phyloP scores from a whole-genome alignment of 2,888 invertebrate genomes.

The Harpagoxenus sublaevis region DNA sequence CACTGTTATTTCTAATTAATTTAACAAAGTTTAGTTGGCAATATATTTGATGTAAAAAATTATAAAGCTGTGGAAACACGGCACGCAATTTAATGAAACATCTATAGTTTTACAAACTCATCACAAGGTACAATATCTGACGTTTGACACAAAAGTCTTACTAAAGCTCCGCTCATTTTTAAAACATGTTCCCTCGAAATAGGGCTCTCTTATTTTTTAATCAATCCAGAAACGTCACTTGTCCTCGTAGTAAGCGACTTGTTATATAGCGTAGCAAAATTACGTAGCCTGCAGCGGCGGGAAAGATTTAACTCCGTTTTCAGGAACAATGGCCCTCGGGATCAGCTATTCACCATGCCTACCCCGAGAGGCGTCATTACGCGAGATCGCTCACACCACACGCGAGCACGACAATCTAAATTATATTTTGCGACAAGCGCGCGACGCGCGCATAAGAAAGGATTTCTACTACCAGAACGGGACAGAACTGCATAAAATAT shows the following conservation, averaged over 20 bases:
- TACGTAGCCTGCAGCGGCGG: constrained; percentile 59
- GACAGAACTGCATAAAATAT: constrained; percentile 23
- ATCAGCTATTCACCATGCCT: constrained; percentile 70
- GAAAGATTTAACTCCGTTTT: constrained; percentile 72
- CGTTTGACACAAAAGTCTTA: constrained; percentile 8
- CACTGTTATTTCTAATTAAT: neutral
- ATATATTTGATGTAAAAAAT: neutral
- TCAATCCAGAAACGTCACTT: constrained; percentile 66
- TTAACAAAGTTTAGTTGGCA: neutral
- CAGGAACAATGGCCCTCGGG: constrained; percentile 70
- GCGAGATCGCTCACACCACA: constrained; percentile 61
- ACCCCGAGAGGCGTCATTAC: constrained; percentile 73
- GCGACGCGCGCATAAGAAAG: constrained; percentile 20
- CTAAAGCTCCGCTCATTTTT: constrained; percentile 9
- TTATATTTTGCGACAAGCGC: constrained; percentile 66
- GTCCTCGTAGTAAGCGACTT: constrained; percentile 34
- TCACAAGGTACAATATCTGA: neutral
- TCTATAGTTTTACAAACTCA: constrained; percentile 14
- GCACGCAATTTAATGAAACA: neutral
- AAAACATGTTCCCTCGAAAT: neutral
- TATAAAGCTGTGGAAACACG: neutral
- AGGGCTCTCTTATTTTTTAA: constrained; percentile 63
- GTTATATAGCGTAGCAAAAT: constrained; percentile 50
- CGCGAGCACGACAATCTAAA: constrained; percentile 63
- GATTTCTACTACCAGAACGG: constrained; percentile 15